phyloP scores from a whole-genome alignment of 2,797 vertebrate genomes.

The Parauchenoglanis punctatus region DNA sequence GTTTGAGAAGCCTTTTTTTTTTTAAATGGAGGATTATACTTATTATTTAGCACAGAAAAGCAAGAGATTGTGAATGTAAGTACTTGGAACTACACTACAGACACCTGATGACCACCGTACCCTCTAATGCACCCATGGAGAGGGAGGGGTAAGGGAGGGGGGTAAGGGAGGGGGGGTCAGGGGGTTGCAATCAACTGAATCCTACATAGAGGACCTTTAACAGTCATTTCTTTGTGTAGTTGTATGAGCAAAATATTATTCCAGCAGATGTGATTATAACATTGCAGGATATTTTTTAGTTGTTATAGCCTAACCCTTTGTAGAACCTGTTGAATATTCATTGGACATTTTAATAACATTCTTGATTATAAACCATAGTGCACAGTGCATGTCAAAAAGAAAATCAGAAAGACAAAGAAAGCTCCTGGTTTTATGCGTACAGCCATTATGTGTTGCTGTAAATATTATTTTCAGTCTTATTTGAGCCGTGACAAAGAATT shows the following conservation, averaged over 20 bases:
- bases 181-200: too few species aligned
- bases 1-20: too few species aligned
- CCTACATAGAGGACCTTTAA: too few species aligned
- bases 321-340: not conserved
- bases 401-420: not conserved
- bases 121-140: too few species aligned
- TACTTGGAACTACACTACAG: too few species aligned
- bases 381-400: not conserved
- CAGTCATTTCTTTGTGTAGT: not conserved
- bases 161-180: too few species aligned
- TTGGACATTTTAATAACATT: not conserved
- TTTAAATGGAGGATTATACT: too few species aligned
- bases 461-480: not conserved
- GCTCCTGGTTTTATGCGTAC: not conserved
- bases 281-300: not conserved
- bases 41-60: too few species aligned
- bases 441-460: not conserved
- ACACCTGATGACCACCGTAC: too few species aligned
- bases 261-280: not conserved
- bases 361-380: not conserved
- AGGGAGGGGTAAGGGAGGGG: too few species aligned
- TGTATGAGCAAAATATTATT: not conserved
- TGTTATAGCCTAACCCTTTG: not conserved
- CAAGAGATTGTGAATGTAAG: too few species aligned
- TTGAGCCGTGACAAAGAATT: not conserved